Percentiles rank a stretch among this genome's conserved stretches.
Conservation (phyloP, 2,797 vertebrate genomes). For the Onychomys torridus region DNA sequence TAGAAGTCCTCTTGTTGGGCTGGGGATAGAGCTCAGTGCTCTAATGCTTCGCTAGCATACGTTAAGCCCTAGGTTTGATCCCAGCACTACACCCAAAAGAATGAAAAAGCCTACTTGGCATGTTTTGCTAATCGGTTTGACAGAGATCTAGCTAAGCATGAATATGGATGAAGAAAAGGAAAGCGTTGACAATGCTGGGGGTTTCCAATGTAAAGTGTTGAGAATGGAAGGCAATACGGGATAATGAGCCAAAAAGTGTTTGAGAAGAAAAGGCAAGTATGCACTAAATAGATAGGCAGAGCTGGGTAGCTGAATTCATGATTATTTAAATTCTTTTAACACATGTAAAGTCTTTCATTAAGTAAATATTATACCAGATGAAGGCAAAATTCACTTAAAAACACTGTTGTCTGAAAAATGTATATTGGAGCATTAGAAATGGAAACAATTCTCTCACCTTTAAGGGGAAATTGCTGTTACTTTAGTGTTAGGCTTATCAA, state of each 20-base stretch:
- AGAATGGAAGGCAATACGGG: background rate
- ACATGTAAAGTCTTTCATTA: conserved; percentile 3
- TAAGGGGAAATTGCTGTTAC: background rate
- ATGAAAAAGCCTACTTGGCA: background rate
- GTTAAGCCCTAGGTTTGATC: background rate
- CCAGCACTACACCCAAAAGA: background rate
- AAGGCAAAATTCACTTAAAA: conserved; percentile 26
- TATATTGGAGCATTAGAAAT: conserved; percentile 11
- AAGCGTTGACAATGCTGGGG: background rate
- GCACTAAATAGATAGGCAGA: background rate
- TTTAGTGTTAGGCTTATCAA: conserved; percentile 13
- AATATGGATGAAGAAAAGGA: conserved; percentile 27
- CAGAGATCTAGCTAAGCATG: background rate
- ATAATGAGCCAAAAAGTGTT: background rate
- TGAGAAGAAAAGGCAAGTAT: conserved; percentile 11
- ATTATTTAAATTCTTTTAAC: background rate
- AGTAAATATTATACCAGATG: background rate
- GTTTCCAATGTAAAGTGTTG: background rate
- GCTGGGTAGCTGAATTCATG: background rate
- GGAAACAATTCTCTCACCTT: conserved; percentile 26
- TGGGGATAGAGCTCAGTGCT: background rate
- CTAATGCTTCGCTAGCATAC: background rate
- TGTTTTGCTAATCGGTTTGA: conserved; percentile 48
- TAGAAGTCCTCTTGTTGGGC: conserved; percentile 21
- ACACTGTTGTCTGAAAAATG: conserved; percentile 17